phyloP scores from a whole-genome alignment of 2,888 invertebrate species.

The Ophion obscuratus region DNA sequence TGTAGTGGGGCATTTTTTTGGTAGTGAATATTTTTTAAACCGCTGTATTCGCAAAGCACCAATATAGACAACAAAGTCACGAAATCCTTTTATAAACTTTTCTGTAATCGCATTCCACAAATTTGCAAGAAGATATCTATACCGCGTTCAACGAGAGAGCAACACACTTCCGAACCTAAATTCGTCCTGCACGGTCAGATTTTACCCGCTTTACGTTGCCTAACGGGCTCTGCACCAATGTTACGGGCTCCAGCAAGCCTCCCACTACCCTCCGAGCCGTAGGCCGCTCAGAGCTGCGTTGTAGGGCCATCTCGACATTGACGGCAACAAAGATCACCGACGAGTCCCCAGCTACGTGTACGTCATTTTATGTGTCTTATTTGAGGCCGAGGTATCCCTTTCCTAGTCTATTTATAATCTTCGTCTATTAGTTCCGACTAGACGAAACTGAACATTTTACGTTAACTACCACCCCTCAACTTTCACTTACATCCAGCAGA shows the following conservation, averaged over 20 bases:
- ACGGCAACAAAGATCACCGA: not conserved
- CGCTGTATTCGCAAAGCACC: no score
- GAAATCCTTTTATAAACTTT: not conserved
- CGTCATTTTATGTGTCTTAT: not conserved
- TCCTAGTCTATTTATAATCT: constrained; percentile 30
- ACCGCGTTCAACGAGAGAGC: no score
- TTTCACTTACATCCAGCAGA: no score
- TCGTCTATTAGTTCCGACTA: constrained; percentile 46
- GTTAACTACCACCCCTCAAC: not conserved
- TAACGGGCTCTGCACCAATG: no score
- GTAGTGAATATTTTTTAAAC: not conserved
- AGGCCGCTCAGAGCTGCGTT: not conserved
- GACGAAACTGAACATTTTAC: constrained; percentile 53
- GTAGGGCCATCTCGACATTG: not conserved
- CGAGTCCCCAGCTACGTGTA: not conserved
- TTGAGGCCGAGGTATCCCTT: not conserved
- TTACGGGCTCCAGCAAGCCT: no score
- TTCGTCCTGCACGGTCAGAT: no score
- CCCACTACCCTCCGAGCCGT: no score
- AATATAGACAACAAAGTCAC: no score
- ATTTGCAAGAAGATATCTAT: not conserved
- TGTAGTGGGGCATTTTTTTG: no score
- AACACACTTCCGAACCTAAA: no score
- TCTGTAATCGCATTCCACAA: not conserved
- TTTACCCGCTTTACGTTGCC: no score